Base-by-base conservation (phyloP, 2,797 vertebrate genomes). In the Remorina albescens region DNA sequence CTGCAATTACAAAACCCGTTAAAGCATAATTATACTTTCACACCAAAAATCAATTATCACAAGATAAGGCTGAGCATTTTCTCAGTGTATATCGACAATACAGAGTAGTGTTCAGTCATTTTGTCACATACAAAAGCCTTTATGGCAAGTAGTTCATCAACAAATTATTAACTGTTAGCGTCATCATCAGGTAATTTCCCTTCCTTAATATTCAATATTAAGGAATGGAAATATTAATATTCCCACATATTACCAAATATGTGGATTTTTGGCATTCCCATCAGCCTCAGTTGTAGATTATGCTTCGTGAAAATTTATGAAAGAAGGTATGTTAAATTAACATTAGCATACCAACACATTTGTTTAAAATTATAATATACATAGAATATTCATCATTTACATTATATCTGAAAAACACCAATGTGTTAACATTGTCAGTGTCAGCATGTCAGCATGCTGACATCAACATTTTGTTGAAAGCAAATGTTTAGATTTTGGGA, bases 1-100 rank as follows among this genome's bases (percentile, higher is more conserved):
- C 82, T 73, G 84, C 91, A 93, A 93, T 94, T 93, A 93, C 78
- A 86, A 87, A 94, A 88, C 58, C 87, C 88, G 93, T 95, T 93
- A 93, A 92, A 86, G 87, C 71, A 89, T 93, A 92, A 94, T 94
- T 91, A 94, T 79, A 90, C 78, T 81, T 90, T 91, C 81, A 84
- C 84, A 67, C 68, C 64, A 59, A 83, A 89, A 92, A 90, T 83
- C 75, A 51, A 83, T 86, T 83, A n/a, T n/a, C n/a, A n/a, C 39
- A 41, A 77, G 80, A 84, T 77, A 78, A 83, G 90, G 81, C 49
- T 54, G 50, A 82, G 66, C 62, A 10, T 74, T 85, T n/a, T 89
- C 30, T 69, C 57, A 8, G 55, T 51, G 34, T 76, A 73, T 71
- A n/a, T 74, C 64, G 67, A 58, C 32, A 36, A 18, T 37, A 37